These are phyloP conservation scores for Chironomus striatipennis DNA, from an alignment of 1,140 invertebrate genomes.

Conservation along the genomic window DNA sequence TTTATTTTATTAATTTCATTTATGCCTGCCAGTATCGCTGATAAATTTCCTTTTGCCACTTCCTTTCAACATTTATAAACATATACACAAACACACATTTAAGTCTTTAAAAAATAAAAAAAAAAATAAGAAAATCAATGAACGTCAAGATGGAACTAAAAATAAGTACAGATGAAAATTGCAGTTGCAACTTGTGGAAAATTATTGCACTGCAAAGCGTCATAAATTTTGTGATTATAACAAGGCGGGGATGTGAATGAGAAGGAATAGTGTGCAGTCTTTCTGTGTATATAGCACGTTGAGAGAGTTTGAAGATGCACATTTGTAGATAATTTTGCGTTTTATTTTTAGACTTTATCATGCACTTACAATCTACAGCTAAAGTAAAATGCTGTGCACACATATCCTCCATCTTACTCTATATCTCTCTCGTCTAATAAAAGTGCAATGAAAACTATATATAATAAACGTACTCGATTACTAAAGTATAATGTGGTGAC, in stretches of 20 bases:
- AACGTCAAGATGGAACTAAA: background rate
- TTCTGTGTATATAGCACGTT: background rate
- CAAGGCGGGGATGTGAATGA: background rate
- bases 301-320: background rate
- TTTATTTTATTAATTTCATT: background rate
- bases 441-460: slow-evolving; percentile 1
- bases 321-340: slow-evolving; percentile 15
- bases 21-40: background rate
- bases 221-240: slow-evolving; percentile 21
- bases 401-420: background rate
- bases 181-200: slow-evolving; percentile 20
- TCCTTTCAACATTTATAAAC: background rate
- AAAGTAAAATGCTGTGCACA: slow-evolving; percentile 15
- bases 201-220: slow-evolving; percentile 16
- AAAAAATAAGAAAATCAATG: too few species aligned
- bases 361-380: background rate
- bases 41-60: background rate
- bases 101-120: too few species aligned
- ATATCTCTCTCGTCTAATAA: background rate
- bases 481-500: slow-evolving; percentile 9
- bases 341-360: slow-evolving; percentile 23
- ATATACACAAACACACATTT: too few species aligned
- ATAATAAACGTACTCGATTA: background rate
- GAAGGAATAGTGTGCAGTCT: background rate
- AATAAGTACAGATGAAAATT: slow-evolving; percentile 5